Evolutionary conservation across 2,888 invertebrate genomes (phyloP), one percentile per base, ranked within the genome.

Genomic region (Drosophila subquinaria): DNA sequence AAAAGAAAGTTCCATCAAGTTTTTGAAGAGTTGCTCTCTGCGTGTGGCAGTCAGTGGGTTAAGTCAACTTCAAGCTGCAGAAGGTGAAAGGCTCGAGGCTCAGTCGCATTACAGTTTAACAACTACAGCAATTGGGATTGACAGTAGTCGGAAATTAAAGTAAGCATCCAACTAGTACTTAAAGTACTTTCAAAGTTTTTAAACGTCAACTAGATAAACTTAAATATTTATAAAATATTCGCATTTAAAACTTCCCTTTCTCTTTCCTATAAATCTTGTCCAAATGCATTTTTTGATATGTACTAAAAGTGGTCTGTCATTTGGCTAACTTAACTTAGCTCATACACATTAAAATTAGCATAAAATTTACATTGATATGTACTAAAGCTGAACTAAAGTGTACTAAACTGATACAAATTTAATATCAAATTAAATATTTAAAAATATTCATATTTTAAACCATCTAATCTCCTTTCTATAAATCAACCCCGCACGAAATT

Each of bases 1-100:
- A 82, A 82, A 83, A 73, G 82, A 82, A 82, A 82, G 81, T 85
- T 67, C 50, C 60, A 71, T 65, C 60, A 55, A 80, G 66, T 40
- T 53, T 79, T 80, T 81, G 47, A 72, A 64, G 75, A 72, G 84
- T 63, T 56, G 38, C 64, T 63, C 17, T 20, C 52, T 62, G 48
- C 57, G 72, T 72, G 73, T 77, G 45, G 69, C 73, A 73, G 66
- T 69, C 72, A 74, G 65, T 77, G 83, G 83, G 74, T 71, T 70
- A 76, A 64, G 45, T 48, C 51, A 72, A 68, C 65, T 66, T 57
- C 5, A 47, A 51, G 17, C 56, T 60, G 38, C n/a, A n/a, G 52
- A 23, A 76, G 63, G 78, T 77, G 78, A 76, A 76, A 77, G 74
- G 78, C 62, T 76, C 35, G 33, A 35, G 30, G 50, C 56, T 27